phyloP scores from a whole-genome alignment of 2,113 vertebrate species.

The Colaptes auratus region DNA sequence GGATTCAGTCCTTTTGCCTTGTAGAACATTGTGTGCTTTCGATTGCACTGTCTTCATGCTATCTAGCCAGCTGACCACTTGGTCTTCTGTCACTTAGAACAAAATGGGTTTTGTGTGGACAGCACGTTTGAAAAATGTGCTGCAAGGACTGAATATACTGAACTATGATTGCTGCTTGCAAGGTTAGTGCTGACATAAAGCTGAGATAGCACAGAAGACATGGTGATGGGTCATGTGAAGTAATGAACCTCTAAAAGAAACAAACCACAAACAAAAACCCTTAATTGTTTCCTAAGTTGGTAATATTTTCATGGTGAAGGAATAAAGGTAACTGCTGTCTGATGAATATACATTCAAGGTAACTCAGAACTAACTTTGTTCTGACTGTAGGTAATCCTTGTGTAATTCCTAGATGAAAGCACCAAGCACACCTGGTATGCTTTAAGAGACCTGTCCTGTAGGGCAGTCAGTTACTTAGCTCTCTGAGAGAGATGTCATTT shows the following conservation, averaged over 20 bases:
- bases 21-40: background rate
- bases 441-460: no score
- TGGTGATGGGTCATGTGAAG: background rate
- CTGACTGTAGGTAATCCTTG: background rate
- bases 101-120: rapidly evolving
- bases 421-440: no score
- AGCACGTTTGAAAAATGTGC: rapidly evolving
- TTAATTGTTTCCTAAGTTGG: background rate
- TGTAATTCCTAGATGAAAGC: no score
- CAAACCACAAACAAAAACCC: background rate
- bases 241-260: background rate
- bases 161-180: background rate
- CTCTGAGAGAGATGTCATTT: background rate
- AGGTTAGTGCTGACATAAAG: background rate
- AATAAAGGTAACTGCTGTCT: background rate
- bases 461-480: no score
- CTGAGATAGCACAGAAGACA: background rate
- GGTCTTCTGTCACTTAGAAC: background rate
- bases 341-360: background rate
- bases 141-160: background rate
- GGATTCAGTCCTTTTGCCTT: background rate
- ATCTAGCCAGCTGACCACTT: background rate
- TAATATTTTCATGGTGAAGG: background rate
- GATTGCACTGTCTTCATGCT: background rate
- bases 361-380: background rate